A percentile compares a stretch with the other conserved stretches of the same genome.
Evolutionary conservation across 2,113 vertebrate species (phyloP).

Genomic region (Procapra przewalskii): DNA sequence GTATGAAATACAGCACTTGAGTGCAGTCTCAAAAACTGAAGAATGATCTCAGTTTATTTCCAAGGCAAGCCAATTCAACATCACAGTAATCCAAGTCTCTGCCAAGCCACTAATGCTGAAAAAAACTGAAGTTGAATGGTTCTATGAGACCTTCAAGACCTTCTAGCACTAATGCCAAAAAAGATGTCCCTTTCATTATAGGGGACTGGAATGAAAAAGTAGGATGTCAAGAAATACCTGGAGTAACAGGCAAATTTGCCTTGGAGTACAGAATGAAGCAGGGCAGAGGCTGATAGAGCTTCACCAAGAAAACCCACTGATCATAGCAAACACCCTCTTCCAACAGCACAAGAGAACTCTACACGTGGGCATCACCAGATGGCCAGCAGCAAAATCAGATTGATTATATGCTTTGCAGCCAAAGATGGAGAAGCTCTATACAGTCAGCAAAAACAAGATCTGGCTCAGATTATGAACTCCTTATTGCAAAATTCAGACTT

Average conservation of each 20-base stretch:
- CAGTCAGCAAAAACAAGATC: background rate
- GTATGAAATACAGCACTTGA: background rate
- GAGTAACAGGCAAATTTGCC: background rate
- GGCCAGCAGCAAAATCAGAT: background rate
- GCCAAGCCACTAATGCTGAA: background rate
- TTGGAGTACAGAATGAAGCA: background rate
- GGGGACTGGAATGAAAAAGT: background rate
- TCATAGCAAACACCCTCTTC: background rate
- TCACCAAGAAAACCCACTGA: background rate
- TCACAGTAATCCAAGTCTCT: background rate
- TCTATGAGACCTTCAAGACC: background rate
- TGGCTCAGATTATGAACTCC: background rate
- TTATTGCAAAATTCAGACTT: background rate
- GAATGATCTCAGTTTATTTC: background rate
- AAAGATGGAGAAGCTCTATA: background rate
- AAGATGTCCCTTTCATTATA: background rate
- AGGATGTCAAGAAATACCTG: background rate
- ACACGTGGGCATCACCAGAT: background rate
- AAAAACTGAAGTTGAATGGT: background rate
- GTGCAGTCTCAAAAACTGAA: background rate
- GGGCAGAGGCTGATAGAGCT: background rate
- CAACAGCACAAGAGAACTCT: background rate
- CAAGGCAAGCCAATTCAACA: background rate
- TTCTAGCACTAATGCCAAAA: background rate
- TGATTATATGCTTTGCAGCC: background rate